phyloP scores from a whole-genome alignment of 2,888 invertebrate species.

The Luperina nickerlii region DNA sequence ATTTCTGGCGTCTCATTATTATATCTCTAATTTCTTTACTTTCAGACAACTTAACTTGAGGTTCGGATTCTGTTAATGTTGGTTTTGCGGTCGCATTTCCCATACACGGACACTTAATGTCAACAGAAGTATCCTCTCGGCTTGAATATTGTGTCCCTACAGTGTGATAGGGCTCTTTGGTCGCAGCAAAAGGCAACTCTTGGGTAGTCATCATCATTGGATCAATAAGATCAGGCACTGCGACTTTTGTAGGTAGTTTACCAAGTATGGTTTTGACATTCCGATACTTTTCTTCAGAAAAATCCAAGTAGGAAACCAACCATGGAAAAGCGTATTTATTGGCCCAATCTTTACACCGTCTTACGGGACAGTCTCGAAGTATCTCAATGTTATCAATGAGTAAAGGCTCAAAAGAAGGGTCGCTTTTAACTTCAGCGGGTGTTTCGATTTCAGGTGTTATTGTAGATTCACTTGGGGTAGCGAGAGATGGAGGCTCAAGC shows the following conservation, averaged over 20 bases:
- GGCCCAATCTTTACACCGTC: constrained; percentile 73
- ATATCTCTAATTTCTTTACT: constrained; percentile 68
- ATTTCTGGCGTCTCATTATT: constrained; percentile 74
- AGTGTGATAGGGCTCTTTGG: constrained; percentile 75
- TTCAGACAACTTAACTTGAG: constrained; percentile 52
- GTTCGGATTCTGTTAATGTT: constrained; percentile 23
- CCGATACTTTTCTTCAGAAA: constrained; percentile 80
- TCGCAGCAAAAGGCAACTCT: constrained; percentile 79
- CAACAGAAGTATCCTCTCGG: constrained; percentile 75
- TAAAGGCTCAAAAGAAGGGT: constrained; percentile 78
- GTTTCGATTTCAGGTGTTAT: constrained; percentile 11
- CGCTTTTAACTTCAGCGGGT: constrained; percentile 56
- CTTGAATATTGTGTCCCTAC: constrained; percentile 84
- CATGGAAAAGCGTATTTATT: constrained; percentile 75
- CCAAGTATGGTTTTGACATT: constrained; percentile 78
- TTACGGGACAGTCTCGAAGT: constrained; percentile 74
- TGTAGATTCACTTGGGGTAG: constrained; percentile 38
- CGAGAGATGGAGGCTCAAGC: constrained; percentile 13
- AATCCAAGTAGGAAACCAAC: constrained; percentile 80
- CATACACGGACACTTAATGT: constrained; percentile 75
- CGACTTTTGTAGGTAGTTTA: constrained; percentile 48
- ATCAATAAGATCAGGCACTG: constrained; percentile 69
- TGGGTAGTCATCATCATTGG: constrained; percentile 72
- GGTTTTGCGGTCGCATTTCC: constrained; percentile 48
- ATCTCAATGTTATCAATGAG: constrained; percentile 76